Evolutionary conservation across 2,888 invertebrate species (phyloP), one percentile per base, ranked within the genome.

Genomic region (Apomyelois bistriatella): DNA sequence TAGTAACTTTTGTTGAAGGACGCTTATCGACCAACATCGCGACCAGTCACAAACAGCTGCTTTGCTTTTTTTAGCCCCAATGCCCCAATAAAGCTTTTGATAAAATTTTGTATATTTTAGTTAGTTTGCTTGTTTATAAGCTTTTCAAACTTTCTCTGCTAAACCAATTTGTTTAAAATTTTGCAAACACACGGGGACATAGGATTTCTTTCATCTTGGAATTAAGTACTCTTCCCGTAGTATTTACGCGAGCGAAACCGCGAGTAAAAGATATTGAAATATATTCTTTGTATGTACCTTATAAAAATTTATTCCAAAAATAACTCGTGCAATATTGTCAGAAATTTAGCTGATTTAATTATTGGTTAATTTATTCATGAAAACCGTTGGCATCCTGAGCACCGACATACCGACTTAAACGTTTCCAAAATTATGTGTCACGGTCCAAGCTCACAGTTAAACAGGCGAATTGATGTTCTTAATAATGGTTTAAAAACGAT

Each of bases 1-100:
- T n/a, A n/a, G n/a, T n/a, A n/a, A n/a, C n/a, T 85, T 87, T 84
- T 78, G 83, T 82, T 74, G 82, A 85, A 86, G 85, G 86, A 87
- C 86, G 70, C 69, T 79, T 85, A 88, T 86, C 87, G 76, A 62
- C 59, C 64, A 60, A 71, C 74, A 85, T 85, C 22, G 22, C 40
- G 66, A 59, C 57, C 65, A 57, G 66, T 75, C 74, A 76, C 74
- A 65, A 73, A 79, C 88, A 86, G 87, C 86, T 86, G 88, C 79
- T n/a, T n/a, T 67, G 69, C 73, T 81, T 78, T 74, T 71, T 67
- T 75, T 72, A 70, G 59, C 61, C 61, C 62, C 62, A 58, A 61
- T 66, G 59, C 61, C 61, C 62, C 62, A 58, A 61, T 66, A 68
- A 73, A 71, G 70, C 66, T 71, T 66, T 65, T 63, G 61, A 68